phyloP scores from a whole-genome alignment of 2,888 invertebrate species.

The Stenoptilia bipunctidactyla region DNA sequence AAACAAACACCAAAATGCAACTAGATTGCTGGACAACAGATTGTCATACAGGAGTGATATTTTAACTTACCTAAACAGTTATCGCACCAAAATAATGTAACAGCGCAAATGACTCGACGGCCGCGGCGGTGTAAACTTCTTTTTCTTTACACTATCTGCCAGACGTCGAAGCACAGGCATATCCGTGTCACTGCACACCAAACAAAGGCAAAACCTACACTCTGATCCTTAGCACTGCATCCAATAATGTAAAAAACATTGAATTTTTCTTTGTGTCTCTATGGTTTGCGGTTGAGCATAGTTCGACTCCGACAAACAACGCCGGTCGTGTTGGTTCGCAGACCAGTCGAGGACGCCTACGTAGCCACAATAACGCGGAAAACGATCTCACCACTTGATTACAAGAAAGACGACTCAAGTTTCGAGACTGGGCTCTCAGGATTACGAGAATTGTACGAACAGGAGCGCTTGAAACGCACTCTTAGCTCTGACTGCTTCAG shows the following conservation, averaged over 20 bases:
- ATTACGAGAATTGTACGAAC: conserved; percentile 16
- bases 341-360: not conserved
- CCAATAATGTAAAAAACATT: conserved; percentile 22
- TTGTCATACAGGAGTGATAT: too few species aligned
- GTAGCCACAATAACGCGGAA: conserved; percentile 20
- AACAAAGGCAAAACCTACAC: conserved; percentile 30
- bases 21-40: too few species aligned
- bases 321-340: not conserved
- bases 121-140: conserved; percentile 44
- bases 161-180: conserved; percentile 58
- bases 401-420: conserved; percentile 20
- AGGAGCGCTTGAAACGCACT: conserved; percentile 41
- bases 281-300: conserved; percentile 9
- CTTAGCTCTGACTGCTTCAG: conserved; percentile 58
- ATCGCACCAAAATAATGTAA: conserved; percentile 59
- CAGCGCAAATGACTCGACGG: conserved; percentile 35
- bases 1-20: too few species aligned
- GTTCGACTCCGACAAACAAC: conserved; percentile 1
- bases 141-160: conserved; percentile 64
- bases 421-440: conserved; percentile 19
- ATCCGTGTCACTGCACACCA: conserved; percentile 45
- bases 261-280: conserved; percentile 13
- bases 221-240: conserved; percentile 58
- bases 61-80: conserved; percentile 66
- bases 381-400: conserved; percentile 24